Percentiles rank a stretch among this genome's conserved stretches.
Evolutionary conservation across 2,888 invertebrate genomes (phyloP).

Genomic region (Harpagoxenus sublaevis): DNA sequence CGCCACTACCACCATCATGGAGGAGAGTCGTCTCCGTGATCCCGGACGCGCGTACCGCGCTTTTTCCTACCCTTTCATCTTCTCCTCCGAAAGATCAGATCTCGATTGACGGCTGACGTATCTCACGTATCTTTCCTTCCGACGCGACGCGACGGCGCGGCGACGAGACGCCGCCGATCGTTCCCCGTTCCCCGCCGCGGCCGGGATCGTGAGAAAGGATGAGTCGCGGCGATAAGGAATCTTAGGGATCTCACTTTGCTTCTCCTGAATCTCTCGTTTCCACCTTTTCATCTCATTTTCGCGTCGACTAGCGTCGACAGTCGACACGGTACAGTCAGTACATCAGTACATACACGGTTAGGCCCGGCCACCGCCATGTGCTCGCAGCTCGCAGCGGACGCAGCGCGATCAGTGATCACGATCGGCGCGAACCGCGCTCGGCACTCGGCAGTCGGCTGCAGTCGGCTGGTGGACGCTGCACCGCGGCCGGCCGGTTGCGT

Average conservation of each 20-base stretch:
- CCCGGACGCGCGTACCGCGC: conserved; percentile 7
- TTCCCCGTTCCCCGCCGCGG: background rate
- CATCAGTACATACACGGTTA: no score
- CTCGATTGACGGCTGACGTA: background rate
- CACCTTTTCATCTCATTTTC: no score
- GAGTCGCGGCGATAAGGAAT: no score
- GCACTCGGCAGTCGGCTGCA: background rate
- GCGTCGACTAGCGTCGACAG: background rate
- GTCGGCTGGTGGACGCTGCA: background rate
- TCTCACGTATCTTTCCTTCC: no score
- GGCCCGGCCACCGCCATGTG: background rate
- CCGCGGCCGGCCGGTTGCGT: background rate
- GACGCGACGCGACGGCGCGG: no score
- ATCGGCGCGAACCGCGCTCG: background rate
- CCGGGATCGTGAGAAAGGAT: background rate
- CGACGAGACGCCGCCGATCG: background rate
- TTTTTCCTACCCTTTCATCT: conserved; percentile 32
- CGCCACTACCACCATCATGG: conserved; percentile 62
- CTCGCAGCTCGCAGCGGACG: background rate
- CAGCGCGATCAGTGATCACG: no score
- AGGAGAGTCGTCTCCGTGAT: conserved; percentile 1
- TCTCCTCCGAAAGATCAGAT: background rate
- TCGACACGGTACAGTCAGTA: no score
- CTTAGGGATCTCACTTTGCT: no score
- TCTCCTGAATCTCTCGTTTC: no score